phyloP scores from a whole-genome alignment of 2,888 invertebrate species.

The Hipparchia sbordonii region DNA sequence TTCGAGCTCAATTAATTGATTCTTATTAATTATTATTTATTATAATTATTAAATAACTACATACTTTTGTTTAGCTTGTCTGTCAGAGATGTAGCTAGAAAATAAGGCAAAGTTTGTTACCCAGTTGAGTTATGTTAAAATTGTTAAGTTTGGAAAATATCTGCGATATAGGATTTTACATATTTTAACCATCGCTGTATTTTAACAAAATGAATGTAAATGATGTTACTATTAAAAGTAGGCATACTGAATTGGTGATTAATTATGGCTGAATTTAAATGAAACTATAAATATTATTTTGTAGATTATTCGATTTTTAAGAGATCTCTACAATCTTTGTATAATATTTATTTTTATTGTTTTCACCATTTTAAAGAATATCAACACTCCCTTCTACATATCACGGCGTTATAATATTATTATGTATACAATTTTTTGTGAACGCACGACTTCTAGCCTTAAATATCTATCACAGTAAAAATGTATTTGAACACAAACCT shows the following conservation, averaged over 20 bases:
- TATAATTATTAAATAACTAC: neutral
- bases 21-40: no score
- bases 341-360: neutral
- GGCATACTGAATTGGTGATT: no score
- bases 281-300: neutral
- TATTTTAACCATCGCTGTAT: no score
- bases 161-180: neutral
- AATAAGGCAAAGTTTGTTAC: neutral
- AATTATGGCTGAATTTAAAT: neutral
- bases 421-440: neutral
- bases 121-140: neutral
- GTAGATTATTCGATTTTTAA: neutral
- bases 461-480: neutral
- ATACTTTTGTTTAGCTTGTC: neutral
- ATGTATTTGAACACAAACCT: no score
- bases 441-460: neutral
- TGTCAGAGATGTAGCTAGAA: neutral
- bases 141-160: neutral
- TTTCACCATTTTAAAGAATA: neutral
- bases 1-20: no score
- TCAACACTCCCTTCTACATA: neutral
- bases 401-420: neutral
- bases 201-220: no score
- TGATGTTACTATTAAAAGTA: no score
- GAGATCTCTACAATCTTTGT: neutral